phyloP scores from a whole-genome alignment of 1,140 invertebrate genomes.

The Micrasema longulum region DNA sequence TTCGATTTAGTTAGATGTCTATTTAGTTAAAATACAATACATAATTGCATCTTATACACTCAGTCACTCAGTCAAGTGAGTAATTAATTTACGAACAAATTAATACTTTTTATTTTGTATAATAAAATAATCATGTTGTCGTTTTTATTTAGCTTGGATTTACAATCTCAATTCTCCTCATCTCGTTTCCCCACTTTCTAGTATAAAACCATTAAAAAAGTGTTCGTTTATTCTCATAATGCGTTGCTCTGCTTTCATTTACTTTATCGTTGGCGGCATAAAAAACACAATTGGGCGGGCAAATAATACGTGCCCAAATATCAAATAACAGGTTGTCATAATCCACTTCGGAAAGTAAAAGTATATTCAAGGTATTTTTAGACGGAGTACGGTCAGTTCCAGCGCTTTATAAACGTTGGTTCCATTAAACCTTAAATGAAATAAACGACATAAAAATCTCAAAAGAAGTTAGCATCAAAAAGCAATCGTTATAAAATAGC shows the following conservation, averaged over 20 bases:
- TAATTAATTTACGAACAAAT: too few relatives aligned
- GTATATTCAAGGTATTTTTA: slow-evolving; percentile 31
- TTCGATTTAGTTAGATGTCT: too few relatives aligned
- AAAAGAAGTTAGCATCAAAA: too few relatives aligned
- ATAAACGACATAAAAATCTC: too few relatives aligned
- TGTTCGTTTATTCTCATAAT: slow-evolving; percentile 25
- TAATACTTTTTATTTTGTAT: too few relatives aligned
- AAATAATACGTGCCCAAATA: slow-evolving; percentile 30
- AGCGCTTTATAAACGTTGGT: background rate
- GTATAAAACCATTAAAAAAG: slow-evolving; percentile 10
- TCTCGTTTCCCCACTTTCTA: slow-evolving; percentile 6
- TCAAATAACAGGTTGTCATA: slow-evolving; percentile 38
- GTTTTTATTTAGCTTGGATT: background rate
- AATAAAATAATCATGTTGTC: too few relatives aligned
- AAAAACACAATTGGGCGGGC: slow-evolving; percentile 28
- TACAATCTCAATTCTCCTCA: slow-evolving; percentile 3
- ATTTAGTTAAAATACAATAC: too few relatives aligned
- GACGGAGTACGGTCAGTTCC: background rate
- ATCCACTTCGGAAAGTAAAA: slow-evolving; percentile 40
- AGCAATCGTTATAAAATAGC: too few relatives aligned
- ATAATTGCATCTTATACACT: too few relatives aligned
- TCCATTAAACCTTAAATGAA: too few relatives aligned
- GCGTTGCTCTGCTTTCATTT: slow-evolving; percentile 27
- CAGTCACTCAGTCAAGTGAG: too few relatives aligned
- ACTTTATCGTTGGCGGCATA: slow-evolving; percentile 1